A percentile compares a stretch with the other conserved stretches of the same genome.
Evolutionary conservation across 2,888 invertebrate species (phyloP).

Genomic region (Cerceris ruficornis): DNA sequence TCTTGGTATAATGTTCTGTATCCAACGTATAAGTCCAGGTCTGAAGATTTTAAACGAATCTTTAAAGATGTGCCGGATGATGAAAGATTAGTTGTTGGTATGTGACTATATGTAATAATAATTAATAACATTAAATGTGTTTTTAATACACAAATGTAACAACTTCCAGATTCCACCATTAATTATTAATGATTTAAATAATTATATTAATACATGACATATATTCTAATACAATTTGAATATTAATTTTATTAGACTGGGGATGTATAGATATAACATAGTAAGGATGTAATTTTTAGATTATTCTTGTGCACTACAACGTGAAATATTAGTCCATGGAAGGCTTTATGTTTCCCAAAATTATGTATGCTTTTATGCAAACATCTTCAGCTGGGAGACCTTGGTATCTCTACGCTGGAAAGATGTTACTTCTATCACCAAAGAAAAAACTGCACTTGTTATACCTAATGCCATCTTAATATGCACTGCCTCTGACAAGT

Average conservation of each 20-base stretch:
- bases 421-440: constrained; percentile 96
- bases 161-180: too few species aligned
- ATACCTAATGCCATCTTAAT: constrained; percentile 98
- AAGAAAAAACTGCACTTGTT: constrained; percentile 96
- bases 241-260: background rate
- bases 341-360: constrained; percentile 97
- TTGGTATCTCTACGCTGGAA: constrained; percentile 92
- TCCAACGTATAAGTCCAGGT: constrained; percentile 96
- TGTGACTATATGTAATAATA: constrained; percentile 61
- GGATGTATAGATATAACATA: background rate
- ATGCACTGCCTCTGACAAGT: constrained; percentile 91
- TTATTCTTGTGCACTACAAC: constrained; percentile 98
- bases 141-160: too few species aligned
- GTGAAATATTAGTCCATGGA: constrained; percentile 97
- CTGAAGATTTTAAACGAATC: constrained; percentile 95
- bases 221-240: background rate
- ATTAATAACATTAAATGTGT: background rate
- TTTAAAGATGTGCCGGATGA: constrained; percentile 96
- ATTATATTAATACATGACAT: background rate
- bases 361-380: constrained; percentile 98
- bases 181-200: background rate
- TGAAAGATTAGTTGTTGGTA: constrained; percentile 96
- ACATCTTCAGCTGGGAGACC: constrained; percentile 98
- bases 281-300: constrained; percentile 84
- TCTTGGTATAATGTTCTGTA: constrained; percentile 93